Base-by-base conservation (phyloP, 1,140 invertebrate species). In the Bacillus rossius region DNA sequence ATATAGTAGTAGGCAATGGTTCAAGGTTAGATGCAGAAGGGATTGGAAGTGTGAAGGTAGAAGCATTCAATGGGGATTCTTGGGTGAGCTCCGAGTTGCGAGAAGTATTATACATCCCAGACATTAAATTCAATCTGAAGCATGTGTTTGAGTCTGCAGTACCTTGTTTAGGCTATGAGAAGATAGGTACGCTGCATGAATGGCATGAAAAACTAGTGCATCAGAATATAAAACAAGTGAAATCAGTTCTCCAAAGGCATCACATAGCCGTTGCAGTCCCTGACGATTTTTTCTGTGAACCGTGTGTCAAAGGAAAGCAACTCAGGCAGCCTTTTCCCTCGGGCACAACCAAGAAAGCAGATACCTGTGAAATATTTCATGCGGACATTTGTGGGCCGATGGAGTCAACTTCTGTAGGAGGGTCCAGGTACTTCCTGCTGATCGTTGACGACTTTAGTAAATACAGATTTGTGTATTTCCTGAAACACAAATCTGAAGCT, bases 381-480 rank as follows among this genome's bases (percentile, higher is more conserved):
- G 50, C 55, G n/a, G 69, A 73, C 61, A 47, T 74, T 8, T 71
- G 68, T 60, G 69, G 70, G 29, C 67, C 69, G 25, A 71, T 69
- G 66, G 59, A 61, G 22, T 56, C n/a, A n/a, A 26, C 8, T 50
- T 71, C 69, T 40, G 41, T 67, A 55, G 64, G 64, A 25, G 62
- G 60, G 20, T 42, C 64, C 17, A 57, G 61, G 13, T 73, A 74
- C 61, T 74, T 73, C 60, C 41, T 75, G 8, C 41, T 69, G 4
- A 62, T 67, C 16, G 67, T 71, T 45, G 71, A 74, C 59, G 70
- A 74, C 48, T 65, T 52, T 43, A 63, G 64, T 40, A 42, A 54
- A 25, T 69, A 64, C 38, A 55, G 67, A 26, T 62, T 59, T 51
- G 43, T 65, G 29, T 67, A 64, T 10, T 34, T 34, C 10, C 29